These are phyloP conservation scores for Harpalus rubripes DNA, from an alignment of 2,888 invertebrate genomes.

Conservation along the genomic window DNA sequence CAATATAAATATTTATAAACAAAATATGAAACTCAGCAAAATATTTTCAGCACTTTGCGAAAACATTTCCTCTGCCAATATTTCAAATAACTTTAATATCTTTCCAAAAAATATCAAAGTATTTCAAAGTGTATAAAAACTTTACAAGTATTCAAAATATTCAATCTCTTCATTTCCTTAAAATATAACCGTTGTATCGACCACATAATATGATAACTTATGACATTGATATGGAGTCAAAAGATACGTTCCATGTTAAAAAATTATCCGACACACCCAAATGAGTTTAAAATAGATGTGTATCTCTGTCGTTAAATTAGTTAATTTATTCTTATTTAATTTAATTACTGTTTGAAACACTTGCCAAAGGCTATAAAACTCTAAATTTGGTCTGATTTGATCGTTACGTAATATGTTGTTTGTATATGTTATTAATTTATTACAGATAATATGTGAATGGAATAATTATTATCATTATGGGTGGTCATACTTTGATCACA, in stretches of 20 bases:
- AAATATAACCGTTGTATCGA: background rate
- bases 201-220: background rate
- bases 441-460: background rate
- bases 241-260: background rate
- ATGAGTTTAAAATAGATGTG: background rate
- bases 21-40: background rate
- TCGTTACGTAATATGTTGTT: conserved; percentile 30
- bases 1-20: background rate
- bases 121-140: background rate
- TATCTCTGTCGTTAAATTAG: background rate
- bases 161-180: background rate
- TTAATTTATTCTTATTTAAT: background rate
- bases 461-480: conserved; percentile 17
- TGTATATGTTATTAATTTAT: conserved; percentile 21
- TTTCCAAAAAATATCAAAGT: background rate
- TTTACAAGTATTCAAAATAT: background rate
- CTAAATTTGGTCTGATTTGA: conserved; percentile 32
- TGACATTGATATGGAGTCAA: conserved; percentile 22
- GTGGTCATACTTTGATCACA: background rate
- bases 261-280: background rate
- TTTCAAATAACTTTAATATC: background rate
- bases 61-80: background rate
- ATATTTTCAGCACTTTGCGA: background rate
- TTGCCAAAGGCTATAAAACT: conserved; percentile 8
- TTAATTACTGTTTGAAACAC: background rate